phyloP scores from a whole-genome alignment of 2,888 invertebrate genomes.

The Rhagophthalmus giganteus region DNA sequence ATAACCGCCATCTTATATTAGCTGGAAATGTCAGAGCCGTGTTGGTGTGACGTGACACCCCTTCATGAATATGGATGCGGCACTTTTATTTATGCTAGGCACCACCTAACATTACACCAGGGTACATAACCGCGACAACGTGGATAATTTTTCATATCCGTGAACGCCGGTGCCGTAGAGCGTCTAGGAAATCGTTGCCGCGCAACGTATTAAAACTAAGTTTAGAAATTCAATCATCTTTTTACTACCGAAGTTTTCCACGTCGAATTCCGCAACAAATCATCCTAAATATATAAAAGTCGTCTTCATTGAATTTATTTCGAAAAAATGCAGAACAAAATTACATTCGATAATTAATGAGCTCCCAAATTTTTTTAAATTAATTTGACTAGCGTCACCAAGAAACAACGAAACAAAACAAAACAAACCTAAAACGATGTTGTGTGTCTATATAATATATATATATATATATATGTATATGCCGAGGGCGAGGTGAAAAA shows the following conservation, averaged over 20 bases:
- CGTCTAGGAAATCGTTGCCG: neutral
- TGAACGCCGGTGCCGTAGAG: neutral
- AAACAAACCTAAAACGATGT: too few species aligned
- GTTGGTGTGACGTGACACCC: constrained; percentile 40
- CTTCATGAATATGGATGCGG: constrained; percentile 48
- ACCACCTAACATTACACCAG: constrained; percentile 27
- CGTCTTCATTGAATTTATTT: too few species aligned
- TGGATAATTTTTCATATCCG: constrained; percentile 21
- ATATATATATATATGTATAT: too few species aligned
- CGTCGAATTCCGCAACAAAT: too few species aligned
- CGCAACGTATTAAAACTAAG: neutral
- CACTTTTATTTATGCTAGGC: constrained; percentile 36
- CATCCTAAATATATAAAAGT: too few species aligned
- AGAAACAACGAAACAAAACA: too few species aligned
- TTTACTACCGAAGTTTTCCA: neutral
- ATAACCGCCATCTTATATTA: constrained; percentile 51
- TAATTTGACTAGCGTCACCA: too few species aligned
- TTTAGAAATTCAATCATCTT: neutral
- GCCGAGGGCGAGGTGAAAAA: neutral
- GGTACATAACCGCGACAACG: constrained; percentile 24
- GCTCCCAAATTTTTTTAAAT: too few species aligned
- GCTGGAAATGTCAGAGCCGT: constrained; percentile 47
- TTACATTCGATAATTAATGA: too few species aligned
- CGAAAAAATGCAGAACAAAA: too few species aligned
- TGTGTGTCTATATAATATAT: too few species aligned